Evolutionary conservation across 2,888 invertebrate genomes (phyloP).

Genomic region (Chymomyza amoena): DNA sequence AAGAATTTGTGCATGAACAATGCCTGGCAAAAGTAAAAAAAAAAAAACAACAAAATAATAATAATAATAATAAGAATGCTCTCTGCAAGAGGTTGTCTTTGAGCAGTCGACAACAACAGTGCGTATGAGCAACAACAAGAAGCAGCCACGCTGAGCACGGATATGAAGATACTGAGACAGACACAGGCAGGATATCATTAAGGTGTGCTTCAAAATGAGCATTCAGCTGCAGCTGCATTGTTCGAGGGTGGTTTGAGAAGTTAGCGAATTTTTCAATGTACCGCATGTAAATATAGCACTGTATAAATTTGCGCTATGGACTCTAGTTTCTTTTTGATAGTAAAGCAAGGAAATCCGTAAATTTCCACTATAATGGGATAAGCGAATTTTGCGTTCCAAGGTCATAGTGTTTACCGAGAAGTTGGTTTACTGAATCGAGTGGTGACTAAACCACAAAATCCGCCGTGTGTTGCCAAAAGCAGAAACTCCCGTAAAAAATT

Average conservation of each 20-base stretch:
- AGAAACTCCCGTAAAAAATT: too few species aligned
- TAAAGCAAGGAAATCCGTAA: too few species aligned
- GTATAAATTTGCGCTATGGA: too few species aligned
- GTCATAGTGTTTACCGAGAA: too few species aligned
- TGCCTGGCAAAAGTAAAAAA: constrained; percentile 17
- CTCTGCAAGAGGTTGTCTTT: constrained; percentile 38
- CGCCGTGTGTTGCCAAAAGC: too few species aligned
- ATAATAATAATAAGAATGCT: not conserved
- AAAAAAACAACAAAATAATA: not conserved
- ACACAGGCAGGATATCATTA: constrained; percentile 60
- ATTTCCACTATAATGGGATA: too few species aligned
- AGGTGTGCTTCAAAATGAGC: constrained; percentile 63
- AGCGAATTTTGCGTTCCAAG: too few species aligned
- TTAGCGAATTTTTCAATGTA: not conserved
- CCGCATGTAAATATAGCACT: too few species aligned
- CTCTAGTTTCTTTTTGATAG: too few species aligned
- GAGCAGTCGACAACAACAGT: constrained; percentile 19
- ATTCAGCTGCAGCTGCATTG: constrained; percentile 31
- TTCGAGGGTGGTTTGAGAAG: not conserved
- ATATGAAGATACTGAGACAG: constrained; percentile 34
- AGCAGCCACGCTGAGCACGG: constrained; percentile 5
- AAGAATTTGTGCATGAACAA: constrained; percentile 68
- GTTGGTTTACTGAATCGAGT: too few species aligned
- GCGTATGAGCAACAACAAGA: constrained; percentile 13
- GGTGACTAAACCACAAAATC: too few species aligned